phyloP scores from a whole-genome alignment of 92 coral and sea anemone genomes.

The Palythoa grandis region DNA sequence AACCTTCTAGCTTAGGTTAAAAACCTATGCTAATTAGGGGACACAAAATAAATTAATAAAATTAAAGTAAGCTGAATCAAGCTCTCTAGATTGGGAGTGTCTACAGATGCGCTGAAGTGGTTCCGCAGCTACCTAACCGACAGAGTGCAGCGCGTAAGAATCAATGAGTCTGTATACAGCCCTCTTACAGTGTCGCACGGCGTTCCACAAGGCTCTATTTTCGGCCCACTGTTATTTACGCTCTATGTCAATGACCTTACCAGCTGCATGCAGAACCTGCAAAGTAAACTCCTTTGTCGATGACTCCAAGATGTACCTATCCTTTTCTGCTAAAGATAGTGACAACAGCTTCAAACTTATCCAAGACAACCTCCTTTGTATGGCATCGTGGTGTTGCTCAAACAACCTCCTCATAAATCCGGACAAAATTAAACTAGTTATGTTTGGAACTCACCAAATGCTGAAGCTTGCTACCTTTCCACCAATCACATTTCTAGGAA shows the following conservation, averaged over 20 bases:
- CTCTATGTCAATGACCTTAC: background rate
- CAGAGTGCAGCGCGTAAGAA: slow-evolving; percentile 6
- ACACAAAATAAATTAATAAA: too few species aligned
- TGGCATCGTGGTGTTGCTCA: background rate
- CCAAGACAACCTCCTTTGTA: background rate
- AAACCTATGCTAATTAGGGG: too few species aligned
- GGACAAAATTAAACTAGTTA: slow-evolving; percentile 12
- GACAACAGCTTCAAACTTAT: background rate
- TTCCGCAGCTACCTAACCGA: slow-evolving; percentile 2
- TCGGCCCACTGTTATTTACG: too few species aligned
- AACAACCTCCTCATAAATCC: slow-evolving; percentile 1
- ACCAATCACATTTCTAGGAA: background rate
- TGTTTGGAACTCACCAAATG: slow-evolving; percentile 7
- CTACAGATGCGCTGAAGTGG: background rate
- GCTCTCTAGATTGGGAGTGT: background rate
- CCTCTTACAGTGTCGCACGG: background rate
- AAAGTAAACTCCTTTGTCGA: background rate
- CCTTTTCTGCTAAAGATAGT: background rate
- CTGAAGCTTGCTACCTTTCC: background rate
- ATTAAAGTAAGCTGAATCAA: too few species aligned
- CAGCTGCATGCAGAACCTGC: background rate
- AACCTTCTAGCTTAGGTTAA: too few species aligned
- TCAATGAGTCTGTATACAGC: slow-evolving; percentile 35
- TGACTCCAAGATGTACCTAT: background rate
- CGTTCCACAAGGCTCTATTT: background rate